Base-by-base conservation (phyloP, 1,140 invertebrate species). In the Macrocentrus cingulum region DNA sequence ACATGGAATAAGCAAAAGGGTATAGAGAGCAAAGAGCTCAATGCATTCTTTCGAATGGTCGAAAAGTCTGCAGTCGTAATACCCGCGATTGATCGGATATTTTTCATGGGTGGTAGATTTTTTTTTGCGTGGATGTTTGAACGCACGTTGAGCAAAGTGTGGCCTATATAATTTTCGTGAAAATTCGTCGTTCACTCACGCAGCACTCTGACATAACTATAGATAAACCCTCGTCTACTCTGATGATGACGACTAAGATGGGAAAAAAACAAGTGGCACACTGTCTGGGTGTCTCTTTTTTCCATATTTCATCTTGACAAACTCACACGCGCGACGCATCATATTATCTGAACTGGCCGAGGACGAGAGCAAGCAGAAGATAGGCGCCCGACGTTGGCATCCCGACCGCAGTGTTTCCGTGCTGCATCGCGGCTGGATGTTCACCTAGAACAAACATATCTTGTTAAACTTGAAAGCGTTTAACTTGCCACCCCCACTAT, bases 381-480 rank as follows among this genome's bases (percentile, higher is more conserved):
- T 78, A 72, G 52, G 76, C 77, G 55, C 74, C 71, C 46, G 74
- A 77, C 54, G 73, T 74, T 39, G 76, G 75, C 59, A 69, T 74
- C 55, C 76, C 75, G 20, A 74, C 74, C 44, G 75, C 76, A 52
- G 77, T 81, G 62, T 81, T 82, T 22, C 89, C 89, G 65, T 91
- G 89, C 75, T 92, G 89, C 89, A 92, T 92, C 6, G 90, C 90
- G 34, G 90, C 90, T 59, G 90, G 90, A 74, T 90, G 89, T 70
- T 92, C 90, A 62, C 89, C 90, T 91, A 80, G 67, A 81, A 79
- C 77, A 73, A 71, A 74, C 63, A 61, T 49, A 45, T 62, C 37
- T 44, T 2, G 41, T 56, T 36, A 54, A 36, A 39, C 36, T 20
- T 49, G 18, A 39, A 25, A 5, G 2, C 13, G 5, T 50, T 48